phyloP scores from a whole-genome alignment of 2,113 vertebrate genomes.

The Craseonycteris thonglongyai region DNA sequence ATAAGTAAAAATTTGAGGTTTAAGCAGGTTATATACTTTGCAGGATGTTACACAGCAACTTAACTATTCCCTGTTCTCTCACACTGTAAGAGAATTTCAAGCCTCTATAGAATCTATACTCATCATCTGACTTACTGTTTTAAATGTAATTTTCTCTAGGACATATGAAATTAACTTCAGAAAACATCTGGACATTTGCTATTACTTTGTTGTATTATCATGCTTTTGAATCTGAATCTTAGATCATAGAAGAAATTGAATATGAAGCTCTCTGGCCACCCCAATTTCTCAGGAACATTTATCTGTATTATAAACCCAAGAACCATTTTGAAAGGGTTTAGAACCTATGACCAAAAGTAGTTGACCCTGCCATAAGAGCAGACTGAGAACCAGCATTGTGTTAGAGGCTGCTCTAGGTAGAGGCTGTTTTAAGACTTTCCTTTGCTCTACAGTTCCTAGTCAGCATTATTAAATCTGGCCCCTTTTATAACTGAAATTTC shows the following conservation, averaged over 20 bases:
- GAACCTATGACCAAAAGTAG: not conserved
- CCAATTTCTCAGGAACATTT: not conserved
- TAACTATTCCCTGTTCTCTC: not conserved
- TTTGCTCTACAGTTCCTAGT: not conserved
- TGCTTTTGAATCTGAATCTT: not conserved
- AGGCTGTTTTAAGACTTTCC: not conserved
- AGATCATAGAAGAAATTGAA: constrained; percentile 47
- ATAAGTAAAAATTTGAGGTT: not conserved
- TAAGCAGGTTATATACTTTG: not conserved
- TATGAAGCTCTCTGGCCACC: not conserved
- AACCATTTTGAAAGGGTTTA: not conserved
- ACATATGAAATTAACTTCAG: not conserved
- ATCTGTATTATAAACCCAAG: not conserved
- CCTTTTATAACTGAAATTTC: constrained; percentile 38
- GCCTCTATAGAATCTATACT: not conserved
- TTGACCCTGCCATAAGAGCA: not conserved
- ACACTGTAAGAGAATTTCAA: not conserved
- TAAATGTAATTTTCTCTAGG: not conserved
- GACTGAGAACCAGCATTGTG: not conserved
- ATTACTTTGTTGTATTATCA: not conserved
- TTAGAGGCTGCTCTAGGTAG: not conserved
- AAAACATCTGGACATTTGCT: constrained; percentile 18
- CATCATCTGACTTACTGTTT: not conserved
- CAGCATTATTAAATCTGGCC: not conserved
- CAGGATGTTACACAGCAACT: not conserved